A percentile compares a stretch with the other conserved stretches of the same genome.
Evolutionary conservation across 2,797 vertebrate species (phyloP).

Genomic region (Borostomias antarcticus): DNA sequence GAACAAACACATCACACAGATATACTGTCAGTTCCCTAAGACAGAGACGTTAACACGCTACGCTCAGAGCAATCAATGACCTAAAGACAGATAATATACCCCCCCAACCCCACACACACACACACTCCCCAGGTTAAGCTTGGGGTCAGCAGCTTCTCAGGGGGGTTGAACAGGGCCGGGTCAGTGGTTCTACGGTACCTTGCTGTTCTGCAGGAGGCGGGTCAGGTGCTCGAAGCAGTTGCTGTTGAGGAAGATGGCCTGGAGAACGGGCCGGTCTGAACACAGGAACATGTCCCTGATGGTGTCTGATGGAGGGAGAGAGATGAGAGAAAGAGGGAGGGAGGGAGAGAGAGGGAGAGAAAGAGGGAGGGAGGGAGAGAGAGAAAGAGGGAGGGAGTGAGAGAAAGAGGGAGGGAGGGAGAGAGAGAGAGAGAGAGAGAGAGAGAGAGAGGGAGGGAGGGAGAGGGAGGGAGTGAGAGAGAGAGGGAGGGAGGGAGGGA

Average conservation of each 20-base stretch:
- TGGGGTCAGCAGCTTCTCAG: no score
- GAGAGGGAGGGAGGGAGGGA: no score
- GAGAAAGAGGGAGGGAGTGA: not conserved
- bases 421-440: not conserved
- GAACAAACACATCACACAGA: slow-evolving; percentile 13
- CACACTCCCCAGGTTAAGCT: not conserved
- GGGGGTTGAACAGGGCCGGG: no score
- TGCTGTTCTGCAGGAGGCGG: slow-evolving; percentile 95
- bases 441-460: not conserved
- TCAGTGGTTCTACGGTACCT: slow-evolving; percentile 86
- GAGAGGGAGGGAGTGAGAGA: not conserved
- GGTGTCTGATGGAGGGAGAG: slow-evolving; percentile 76
- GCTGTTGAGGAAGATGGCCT: slow-evolving; percentile 98
- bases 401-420: slow-evolving; percentile 2
- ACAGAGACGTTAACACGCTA: not conserved
- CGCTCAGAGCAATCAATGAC: not conserved
- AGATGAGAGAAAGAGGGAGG: not conserved
- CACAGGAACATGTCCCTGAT: slow-evolving; percentile 97
- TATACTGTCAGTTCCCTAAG: no score
- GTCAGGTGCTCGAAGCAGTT: slow-evolving; percentile 98
- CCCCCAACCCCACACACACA: not conserved
- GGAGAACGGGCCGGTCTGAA: slow-evolving; percentile 91
- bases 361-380: not conserved
- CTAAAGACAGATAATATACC: not conserved
- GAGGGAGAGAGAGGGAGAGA: not conserved